These are phyloP conservation scores for Craniophora ligustri DNA, from an alignment of 2,888 invertebrate genomes.

Conservation along the genomic window DNA sequence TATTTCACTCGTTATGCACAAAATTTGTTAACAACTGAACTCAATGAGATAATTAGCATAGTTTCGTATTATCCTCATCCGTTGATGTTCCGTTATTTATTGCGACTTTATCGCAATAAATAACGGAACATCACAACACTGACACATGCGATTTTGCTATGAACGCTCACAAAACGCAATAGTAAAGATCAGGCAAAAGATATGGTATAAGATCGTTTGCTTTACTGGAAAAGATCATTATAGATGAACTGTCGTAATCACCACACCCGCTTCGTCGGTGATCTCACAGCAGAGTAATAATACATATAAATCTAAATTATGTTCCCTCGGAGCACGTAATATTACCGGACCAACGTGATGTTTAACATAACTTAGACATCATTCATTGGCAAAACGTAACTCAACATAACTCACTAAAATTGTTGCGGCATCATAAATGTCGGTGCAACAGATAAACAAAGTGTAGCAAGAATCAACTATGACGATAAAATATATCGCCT, in stretches of 20 bases:
- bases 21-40: too few relatives aligned
- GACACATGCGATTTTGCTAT: too few relatives aligned
- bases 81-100: too few relatives aligned
- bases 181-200: too few relatives aligned
- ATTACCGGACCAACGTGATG: constrained; percentile 28
- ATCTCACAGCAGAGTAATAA: constrained; percentile 45
- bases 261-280: constrained; percentile 25
- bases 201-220: constrained; percentile 12
- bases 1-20: too few relatives aligned
- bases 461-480: constrained; percentile 12
- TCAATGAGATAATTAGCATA: too few relatives aligned
- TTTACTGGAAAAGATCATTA: constrained; percentile 34
- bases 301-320: constrained; percentile 52
- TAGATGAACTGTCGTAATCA: constrained; percentile 27
- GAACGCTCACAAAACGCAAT: too few relatives aligned
- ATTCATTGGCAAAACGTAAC: constrained; percentile 35
- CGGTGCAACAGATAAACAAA: constrained; percentile 22
- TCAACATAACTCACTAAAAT: constrained; percentile 12
- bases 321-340: constrained; percentile 45
- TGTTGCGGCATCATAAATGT: constrained; percentile 16
- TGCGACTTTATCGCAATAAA: too few relatives aligned
- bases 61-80: too few relatives aligned
- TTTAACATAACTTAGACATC: constrained; percentile 35
- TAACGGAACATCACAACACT: too few relatives aligned
- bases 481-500: constrained; percentile 1